These are phyloP conservation scores for Bombus polaris DNA, from an alignment of 1,140 invertebrate species.

Conservation along the genomic window DNA sequence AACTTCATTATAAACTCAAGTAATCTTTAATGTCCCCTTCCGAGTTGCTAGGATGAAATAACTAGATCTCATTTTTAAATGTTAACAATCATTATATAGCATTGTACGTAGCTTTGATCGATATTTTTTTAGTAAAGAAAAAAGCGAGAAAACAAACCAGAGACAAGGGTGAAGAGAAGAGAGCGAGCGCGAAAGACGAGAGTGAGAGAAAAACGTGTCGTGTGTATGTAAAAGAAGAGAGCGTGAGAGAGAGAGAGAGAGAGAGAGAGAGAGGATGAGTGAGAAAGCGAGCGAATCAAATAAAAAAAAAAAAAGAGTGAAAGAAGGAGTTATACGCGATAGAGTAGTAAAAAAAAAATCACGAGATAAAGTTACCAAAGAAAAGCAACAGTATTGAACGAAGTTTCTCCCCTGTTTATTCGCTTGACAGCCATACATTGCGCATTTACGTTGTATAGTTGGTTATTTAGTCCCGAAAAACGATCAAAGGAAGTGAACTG, in stretches of 20 bases:
- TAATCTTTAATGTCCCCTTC: slow-evolving; percentile 70
- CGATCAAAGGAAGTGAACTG: slow-evolving; percentile 64
- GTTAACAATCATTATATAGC: slow-evolving; percentile 70
- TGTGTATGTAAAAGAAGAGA: background rate
- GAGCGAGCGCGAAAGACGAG: background rate
- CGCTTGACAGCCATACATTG: slow-evolving; percentile 46
- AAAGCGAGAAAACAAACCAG: slow-evolving; percentile 7
- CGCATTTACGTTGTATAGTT: slow-evolving; percentile 62
- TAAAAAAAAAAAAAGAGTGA: background rate
- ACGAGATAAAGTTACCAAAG: slow-evolving; percentile 18
- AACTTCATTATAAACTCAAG: slow-evolving; percentile 38
- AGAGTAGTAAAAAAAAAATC: background rate
- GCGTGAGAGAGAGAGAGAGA: background rate
- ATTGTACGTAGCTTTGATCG: slow-evolving; percentile 74
- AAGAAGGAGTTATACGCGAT: background rate
- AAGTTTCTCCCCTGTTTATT: slow-evolving; percentile 52
- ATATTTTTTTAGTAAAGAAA: slow-evolving; percentile 76
- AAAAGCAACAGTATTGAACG: slow-evolving; percentile 52
- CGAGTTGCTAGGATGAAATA: slow-evolving; percentile 67
- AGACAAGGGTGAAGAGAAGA: background rate
- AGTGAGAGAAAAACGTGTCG: background rate
- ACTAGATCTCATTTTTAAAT: slow-evolving; percentile 75
- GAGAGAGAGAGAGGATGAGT: background rate
- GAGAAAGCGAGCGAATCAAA: background rate
- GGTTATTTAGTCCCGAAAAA: slow-evolving; percentile 53